Percentiles rank a stretch among this genome's conserved stretches.
These are phyloP conservation scores for Periophthalmodon schlosseri DNA, from an alignment of 2,113 vertebrate species.

Conservation along the genomic window DNA sequence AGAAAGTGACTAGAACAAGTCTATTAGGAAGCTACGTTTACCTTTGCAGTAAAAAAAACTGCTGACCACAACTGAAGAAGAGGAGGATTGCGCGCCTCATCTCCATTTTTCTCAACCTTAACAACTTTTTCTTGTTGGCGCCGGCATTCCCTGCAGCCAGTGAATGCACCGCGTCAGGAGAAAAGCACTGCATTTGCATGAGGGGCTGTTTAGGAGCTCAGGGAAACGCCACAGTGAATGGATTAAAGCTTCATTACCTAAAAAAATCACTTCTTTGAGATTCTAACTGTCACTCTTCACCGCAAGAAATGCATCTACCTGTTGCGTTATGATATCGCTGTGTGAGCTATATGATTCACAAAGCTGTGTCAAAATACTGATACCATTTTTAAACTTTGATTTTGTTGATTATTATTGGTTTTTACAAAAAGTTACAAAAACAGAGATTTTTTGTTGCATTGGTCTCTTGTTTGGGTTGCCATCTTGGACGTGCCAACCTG, in stretches of 20 bases:
- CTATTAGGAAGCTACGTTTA: slow-evolving; percentile 56
- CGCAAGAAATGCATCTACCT: neutral
- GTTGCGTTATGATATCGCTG: neutral
- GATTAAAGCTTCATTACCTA: slow-evolving; percentile 15
- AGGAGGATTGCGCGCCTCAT: slow-evolving; percentile 55
- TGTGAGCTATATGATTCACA: no score
- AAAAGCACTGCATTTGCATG: slow-evolving; percentile 44
- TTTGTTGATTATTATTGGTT: no score
- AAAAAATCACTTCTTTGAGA: neutral
- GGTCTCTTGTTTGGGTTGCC: no score
- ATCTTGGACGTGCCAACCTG: no score
- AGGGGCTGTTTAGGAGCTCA: slow-evolving; percentile 24
- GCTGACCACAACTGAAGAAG: slow-evolving; percentile 47
- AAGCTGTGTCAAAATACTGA: no score
- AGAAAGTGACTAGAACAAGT: slow-evolving; percentile 41
- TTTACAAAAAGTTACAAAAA: no score
- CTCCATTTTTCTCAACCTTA: slow-evolving; percentile 53
- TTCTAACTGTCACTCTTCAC: neutral
- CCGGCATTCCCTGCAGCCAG: slow-evolving; percentile 37
- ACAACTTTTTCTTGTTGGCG: slow-evolving; percentile 32
- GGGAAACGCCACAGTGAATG: slow-evolving; percentile 19
- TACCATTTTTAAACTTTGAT: no score
- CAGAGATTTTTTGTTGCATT: no score
- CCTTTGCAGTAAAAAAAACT: slow-evolving; percentile 33
- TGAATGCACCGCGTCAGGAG: slow-evolving; percentile 54